A percentile compares a stretch with the other conserved stretches of the same genome.
Evolutionary conservation across 2,888 invertebrate species (phyloP).

Genomic region (Polylopha cassiicola): DNA sequence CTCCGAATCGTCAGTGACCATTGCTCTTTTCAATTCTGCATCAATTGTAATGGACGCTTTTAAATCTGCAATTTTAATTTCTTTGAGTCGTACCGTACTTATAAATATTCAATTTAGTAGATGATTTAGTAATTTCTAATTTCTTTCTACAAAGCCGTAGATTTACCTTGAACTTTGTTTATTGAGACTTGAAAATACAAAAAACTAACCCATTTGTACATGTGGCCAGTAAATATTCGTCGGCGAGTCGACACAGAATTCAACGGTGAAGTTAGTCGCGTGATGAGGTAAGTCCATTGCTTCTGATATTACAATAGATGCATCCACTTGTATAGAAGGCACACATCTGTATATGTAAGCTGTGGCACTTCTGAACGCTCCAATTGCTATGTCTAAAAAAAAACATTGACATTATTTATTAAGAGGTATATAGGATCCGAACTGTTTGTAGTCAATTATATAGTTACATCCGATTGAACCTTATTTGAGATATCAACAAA

Average conservation of each 20-base stretch:
- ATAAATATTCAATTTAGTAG: too few species aligned
- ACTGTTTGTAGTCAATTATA: too few species aligned
- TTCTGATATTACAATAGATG: slow-evolving; percentile 50
- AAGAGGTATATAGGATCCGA: neutral
- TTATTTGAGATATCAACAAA: too few species aligned
- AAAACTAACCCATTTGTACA: slow-evolving; percentile 47
- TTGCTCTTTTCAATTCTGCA: slow-evolving; percentile 49
- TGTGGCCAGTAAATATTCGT: slow-evolving; percentile 40
- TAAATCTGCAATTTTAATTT: slow-evolving; percentile 44
- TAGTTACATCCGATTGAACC: too few species aligned
- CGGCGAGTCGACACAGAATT: slow-evolving; percentile 52
- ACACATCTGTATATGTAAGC: slow-evolving; percentile 72
- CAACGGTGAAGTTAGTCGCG: slow-evolving; percentile 53
- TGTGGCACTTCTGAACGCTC: slow-evolving; percentile 75
- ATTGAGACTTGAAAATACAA: too few species aligned
- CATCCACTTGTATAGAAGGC: slow-evolving; percentile 50
- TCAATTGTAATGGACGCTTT: slow-evolving; percentile 51
- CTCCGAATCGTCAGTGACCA: slow-evolving; percentile 43
- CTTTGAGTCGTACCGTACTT: too few species aligned
- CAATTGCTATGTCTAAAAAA: slow-evolving; percentile 77
- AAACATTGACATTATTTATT: slow-evolving; percentile 1
- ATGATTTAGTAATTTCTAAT: too few species aligned
- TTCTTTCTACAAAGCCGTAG: too few species aligned
- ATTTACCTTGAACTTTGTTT: too few species aligned
- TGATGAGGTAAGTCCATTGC: slow-evolving; percentile 57